Evolutionary conservation across 2,113 vertebrate species (phyloP).

Genomic region (Emberiza fucata): DNA sequence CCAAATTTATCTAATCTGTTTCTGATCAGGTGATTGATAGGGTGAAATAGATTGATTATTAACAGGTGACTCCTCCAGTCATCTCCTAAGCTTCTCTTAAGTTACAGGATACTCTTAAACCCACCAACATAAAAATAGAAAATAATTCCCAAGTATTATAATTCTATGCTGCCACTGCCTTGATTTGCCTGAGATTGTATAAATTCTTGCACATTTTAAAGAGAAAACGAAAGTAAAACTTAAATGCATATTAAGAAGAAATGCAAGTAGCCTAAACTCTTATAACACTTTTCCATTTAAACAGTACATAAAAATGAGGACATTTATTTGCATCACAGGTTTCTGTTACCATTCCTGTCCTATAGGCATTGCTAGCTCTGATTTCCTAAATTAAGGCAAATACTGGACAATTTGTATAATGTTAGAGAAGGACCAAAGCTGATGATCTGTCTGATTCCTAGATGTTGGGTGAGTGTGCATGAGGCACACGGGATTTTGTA

Average conservation of each 20-base stretch:
- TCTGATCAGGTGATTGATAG: background rate
- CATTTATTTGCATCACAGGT: background rate
- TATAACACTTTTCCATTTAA: background rate
- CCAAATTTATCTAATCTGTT: background rate
- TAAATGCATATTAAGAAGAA: background rate
- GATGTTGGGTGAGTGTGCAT: background rate
- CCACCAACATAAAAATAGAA: background rate
- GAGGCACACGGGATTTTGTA: background rate
- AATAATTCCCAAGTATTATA: background rate
- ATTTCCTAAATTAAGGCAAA: background rate
- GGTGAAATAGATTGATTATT: background rate
- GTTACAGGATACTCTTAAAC: background rate
- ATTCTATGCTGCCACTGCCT: background rate
- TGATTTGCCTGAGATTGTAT: background rate
- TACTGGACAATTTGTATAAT: background rate
- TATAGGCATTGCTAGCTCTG: background rate
- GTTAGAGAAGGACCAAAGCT: background rate
- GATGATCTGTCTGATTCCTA: background rate
- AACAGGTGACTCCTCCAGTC: background rate
- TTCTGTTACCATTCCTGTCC: background rate
- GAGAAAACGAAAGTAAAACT: background rate
- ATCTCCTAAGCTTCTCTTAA: background rate
- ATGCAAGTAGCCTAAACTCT: background rate
- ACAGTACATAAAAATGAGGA: background rate
- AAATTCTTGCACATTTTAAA: background rate